Conservation (phyloP, 2,113 vertebrate species). For the Pyxicephalus adspersus region DNA sequence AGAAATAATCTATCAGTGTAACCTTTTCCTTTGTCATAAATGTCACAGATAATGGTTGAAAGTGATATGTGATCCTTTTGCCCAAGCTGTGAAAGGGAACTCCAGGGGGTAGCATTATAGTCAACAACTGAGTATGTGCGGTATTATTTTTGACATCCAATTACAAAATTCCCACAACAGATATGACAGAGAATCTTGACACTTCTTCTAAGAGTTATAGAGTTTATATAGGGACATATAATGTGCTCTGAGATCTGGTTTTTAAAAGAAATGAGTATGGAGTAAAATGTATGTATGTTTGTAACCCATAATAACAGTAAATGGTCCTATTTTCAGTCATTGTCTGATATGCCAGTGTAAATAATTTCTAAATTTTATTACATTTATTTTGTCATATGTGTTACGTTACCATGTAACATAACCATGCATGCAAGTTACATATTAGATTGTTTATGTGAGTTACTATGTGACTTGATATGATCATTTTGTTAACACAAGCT, state of each 20-base stretch:
- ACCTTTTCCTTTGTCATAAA: conserved; percentile 56
- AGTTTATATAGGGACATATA: conserved; percentile 5
- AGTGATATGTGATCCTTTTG: conserved; percentile 49
- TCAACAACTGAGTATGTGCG: conserved; percentile 46
- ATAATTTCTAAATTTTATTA: no score
- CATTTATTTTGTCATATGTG: no score
- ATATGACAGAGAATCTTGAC: conserved; percentile 48
- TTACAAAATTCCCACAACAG: conserved; percentile 50
- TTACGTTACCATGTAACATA: no score
- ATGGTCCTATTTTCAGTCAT: no score
- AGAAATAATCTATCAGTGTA: conserved; percentile 60
- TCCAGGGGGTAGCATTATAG: conserved; percentile 51
- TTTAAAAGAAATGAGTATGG: conserved; percentile 8
- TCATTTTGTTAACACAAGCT: no score
- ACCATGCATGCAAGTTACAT: no score
- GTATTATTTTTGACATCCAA: conserved; percentile 56
- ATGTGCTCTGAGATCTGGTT: background rate
- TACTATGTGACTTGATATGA: no score
- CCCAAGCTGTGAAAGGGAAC: conserved; percentile 50
- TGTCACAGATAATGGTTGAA: conserved; percentile 59
- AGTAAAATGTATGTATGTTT: background rate
- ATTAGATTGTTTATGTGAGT: no score
- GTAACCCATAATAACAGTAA: background rate
- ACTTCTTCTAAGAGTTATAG: conserved; percentile 14
- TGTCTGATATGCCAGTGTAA: no score